These are phyloP conservation scores for Motacilla alba DNA, from an alignment of 2,113 vertebrate genomes.

Conservation along the genomic window DNA sequence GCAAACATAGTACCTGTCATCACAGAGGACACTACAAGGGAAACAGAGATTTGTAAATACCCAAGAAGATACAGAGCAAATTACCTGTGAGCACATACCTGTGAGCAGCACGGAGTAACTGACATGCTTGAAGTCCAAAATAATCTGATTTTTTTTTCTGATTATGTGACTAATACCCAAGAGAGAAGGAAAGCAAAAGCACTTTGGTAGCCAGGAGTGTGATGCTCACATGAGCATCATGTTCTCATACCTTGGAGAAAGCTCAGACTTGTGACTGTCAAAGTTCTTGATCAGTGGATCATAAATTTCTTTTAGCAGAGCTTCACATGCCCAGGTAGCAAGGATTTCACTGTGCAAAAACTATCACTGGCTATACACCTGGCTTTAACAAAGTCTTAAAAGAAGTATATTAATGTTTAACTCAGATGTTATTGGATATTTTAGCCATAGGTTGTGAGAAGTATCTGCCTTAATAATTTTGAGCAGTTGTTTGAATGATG, in stretches of 20 bases:
- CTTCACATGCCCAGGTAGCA: not conserved
- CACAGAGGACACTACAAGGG: not conserved
- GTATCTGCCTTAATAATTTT: not conserved
- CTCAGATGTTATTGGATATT: not conserved
- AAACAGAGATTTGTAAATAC: not conserved
- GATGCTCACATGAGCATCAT: rapidly evolving
- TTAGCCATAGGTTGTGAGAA: not conserved
- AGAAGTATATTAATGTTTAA: not conserved
- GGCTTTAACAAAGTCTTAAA: not conserved
- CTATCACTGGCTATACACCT: not conserved
- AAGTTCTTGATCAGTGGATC: not conserved
- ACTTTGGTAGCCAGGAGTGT: not conserved
- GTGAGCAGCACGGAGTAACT: not conserved
- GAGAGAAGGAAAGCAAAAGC: not conserved
- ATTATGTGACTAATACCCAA: not conserved
- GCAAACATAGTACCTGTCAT: not conserved
- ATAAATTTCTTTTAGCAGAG: not conserved
- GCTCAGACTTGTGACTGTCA: not conserved
- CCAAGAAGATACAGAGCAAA: not conserved
- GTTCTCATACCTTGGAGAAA: not conserved
- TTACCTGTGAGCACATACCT: not conserved
- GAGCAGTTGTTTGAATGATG: not conserved
- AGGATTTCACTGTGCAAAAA: not conserved
- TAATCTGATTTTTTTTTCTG: not conserved
- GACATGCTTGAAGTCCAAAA: not conserved